These are phyloP conservation scores for Paramormyrops hopkinsi DNA, from an alignment of 2,797 vertebrate genomes.

Conservation along the genomic window DNA sequence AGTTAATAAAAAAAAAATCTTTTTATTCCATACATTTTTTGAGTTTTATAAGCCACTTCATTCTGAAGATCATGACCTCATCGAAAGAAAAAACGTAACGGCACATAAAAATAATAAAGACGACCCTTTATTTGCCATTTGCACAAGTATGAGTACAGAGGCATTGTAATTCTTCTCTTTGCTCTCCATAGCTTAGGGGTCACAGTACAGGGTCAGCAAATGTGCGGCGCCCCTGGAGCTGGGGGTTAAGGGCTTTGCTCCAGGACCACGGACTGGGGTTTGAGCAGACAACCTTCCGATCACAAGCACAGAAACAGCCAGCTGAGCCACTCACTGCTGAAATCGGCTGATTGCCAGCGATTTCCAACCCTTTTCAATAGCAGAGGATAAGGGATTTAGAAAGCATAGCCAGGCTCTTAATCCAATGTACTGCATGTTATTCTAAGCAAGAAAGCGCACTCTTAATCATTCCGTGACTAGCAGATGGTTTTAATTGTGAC, in stretches of 20 bases:
- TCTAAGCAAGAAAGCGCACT: background rate
- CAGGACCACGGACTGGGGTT: background rate
- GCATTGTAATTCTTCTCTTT: background rate
- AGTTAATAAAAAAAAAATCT: background rate
- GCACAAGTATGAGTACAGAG: background rate
- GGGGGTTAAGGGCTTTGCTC: background rate
- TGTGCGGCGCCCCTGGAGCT: background rate
- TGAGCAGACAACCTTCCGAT: background rate
- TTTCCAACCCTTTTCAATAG: background rate
- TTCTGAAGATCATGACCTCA: background rate
- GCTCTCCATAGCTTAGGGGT: background rate
- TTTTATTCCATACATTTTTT: background rate
- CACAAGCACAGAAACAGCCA: background rate
- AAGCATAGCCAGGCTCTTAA: background rate
- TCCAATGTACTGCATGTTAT: background rate
- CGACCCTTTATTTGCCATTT: background rate
- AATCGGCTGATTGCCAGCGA: background rate
- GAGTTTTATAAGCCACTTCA: background rate
- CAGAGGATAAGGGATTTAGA: background rate
- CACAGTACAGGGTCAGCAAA: background rate
- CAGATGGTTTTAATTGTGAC: background rate
- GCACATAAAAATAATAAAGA: background rate
- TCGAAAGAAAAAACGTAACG: background rate
- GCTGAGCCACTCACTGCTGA: background rate
- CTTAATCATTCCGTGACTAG: background rate